These are phyloP conservation scores for Eriocheir sinensis DNA, from an alignment of 1,140 invertebrate genomes.

Conservation along the genomic window DNA sequence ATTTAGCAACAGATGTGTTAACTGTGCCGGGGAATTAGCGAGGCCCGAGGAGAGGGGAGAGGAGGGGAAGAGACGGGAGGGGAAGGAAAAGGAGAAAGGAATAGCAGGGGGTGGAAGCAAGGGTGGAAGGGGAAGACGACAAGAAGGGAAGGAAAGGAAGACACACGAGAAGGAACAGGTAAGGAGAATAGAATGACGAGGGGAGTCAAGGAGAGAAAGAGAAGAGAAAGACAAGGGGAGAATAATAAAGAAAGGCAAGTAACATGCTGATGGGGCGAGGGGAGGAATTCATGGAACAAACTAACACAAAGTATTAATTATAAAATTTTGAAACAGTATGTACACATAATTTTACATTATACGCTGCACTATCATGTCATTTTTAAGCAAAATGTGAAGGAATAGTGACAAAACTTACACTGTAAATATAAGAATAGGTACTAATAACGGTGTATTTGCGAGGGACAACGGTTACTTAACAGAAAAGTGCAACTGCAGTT, in stretches of 20 bases:
- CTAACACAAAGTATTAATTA: too few relatives aligned
- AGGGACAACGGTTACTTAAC: too few relatives aligned
- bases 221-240: constrained; percentile 21
- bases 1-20: constrained; percentile 25
- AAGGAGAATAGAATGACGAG: constrained; percentile 24
- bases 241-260: constrained; percentile 6
- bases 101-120: background rate
- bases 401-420: too few relatives aligned
- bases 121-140: background rate
- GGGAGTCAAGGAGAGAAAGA: constrained; percentile 22
- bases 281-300: background rate
- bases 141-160: background rate
- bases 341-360: too few relatives aligned
- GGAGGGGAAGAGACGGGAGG: background rate
- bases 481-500: too few relatives aligned
- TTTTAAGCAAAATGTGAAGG: too few relatives aligned
- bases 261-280: background rate
- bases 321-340: too few relatives aligned
- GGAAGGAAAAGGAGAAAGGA: constrained; percentile 3
- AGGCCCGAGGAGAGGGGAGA: constrained; percentile 6
- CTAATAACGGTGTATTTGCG: too few relatives aligned
- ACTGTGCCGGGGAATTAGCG: constrained; percentile 19
- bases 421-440: too few relatives aligned
- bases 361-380: too few relatives aligned
- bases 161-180: background rate